Evolutionary conservation across 2,888 invertebrate species (phyloP).

Genomic region (Agrotis segetum): DNA sequence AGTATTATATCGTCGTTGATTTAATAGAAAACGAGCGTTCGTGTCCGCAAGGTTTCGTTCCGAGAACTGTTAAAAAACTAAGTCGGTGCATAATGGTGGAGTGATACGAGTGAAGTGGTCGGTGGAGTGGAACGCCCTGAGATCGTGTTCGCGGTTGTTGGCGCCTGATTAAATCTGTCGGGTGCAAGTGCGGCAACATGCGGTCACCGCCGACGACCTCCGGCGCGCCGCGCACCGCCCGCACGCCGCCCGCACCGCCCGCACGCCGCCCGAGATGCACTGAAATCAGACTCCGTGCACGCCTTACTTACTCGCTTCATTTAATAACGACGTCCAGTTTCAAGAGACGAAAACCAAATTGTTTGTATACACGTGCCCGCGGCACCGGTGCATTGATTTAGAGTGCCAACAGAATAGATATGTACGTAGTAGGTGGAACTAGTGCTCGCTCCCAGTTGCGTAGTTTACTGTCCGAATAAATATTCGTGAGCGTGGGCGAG

Average conservation of each 20-base stretch:
- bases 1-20: no score
- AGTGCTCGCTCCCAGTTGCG: constrained; percentile 35
- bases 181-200: constrained; percentile 74
- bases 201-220: constrained; percentile 68
- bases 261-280: constrained; percentile 25
- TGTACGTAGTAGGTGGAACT: constrained; percentile 25
- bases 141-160: constrained; percentile 80
- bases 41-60: constrained; percentile 61
- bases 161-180: constrained; percentile 82
- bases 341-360: constrained; percentile 41
- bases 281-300: constrained; percentile 55
- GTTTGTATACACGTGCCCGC: constrained; percentile 42
- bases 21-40: constrained; percentile 66
- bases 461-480: constrained; percentile 56
- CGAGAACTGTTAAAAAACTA: constrained; percentile 60
- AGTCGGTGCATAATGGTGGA: constrained; percentile 60
- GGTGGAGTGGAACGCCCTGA: constrained; percentile 74
- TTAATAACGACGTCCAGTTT: constrained; percentile 59
- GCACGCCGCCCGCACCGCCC: constrained; percentile 18
- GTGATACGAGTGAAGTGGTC: constrained; percentile 66
- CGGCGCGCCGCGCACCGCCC: constrained; percentile 36
- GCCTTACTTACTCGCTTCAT: constrained; percentile 50
- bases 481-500: constrained; percentile 36
- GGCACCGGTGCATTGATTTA: constrained; percentile 45
- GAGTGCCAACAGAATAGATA: constrained; percentile 26